Conservation (phyloP, 35 echinoderm and acorn worm species). For the Lytechinus variegatus region DNA sequence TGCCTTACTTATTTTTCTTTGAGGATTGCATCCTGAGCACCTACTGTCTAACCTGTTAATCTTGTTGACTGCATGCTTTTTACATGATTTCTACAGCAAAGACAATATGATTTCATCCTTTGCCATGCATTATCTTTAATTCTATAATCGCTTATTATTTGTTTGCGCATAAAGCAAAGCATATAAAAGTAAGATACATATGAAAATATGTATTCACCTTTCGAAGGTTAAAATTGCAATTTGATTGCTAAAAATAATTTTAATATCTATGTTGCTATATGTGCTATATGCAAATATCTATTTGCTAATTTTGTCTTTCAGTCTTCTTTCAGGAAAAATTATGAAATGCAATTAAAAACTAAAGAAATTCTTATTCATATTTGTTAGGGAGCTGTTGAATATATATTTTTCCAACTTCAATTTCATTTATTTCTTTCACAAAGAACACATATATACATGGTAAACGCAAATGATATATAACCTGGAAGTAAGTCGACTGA, state of each 20-base stretch:
- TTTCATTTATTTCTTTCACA: too few relatives aligned
- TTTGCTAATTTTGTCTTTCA: too few relatives aligned
- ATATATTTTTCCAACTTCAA: too few relatives aligned
- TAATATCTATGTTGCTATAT: background rate
- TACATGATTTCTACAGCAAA: background rate
- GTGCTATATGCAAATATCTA: too few relatives aligned
- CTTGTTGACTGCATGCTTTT: background rate
- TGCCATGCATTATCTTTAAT: background rate
- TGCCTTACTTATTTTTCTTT: constrained; percentile 8
- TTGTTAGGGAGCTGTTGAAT: too few relatives aligned
- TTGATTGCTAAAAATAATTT: background rate
- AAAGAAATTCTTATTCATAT: too few relatives aligned
- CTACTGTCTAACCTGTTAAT: background rate
- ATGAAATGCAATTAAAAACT: too few relatives aligned
- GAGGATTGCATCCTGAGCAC: background rate
- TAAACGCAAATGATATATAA: too few relatives aligned
- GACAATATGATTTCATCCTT: background rate
- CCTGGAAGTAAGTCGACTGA: too few relatives aligned
- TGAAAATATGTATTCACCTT: background rate
- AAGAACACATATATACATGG: too few relatives aligned
- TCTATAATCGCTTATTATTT: background rate
- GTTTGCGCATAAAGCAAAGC: background rate
- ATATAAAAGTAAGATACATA: background rate
- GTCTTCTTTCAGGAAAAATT: too few relatives aligned
- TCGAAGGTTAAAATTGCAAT: background rate